Percentiles rank a stretch among this genome's conserved stretches.
These are phyloP conservation scores for Tapirus terrestris DNA, from an alignment of 2,113 vertebrate genomes.

Conservation along the genomic window DNA sequence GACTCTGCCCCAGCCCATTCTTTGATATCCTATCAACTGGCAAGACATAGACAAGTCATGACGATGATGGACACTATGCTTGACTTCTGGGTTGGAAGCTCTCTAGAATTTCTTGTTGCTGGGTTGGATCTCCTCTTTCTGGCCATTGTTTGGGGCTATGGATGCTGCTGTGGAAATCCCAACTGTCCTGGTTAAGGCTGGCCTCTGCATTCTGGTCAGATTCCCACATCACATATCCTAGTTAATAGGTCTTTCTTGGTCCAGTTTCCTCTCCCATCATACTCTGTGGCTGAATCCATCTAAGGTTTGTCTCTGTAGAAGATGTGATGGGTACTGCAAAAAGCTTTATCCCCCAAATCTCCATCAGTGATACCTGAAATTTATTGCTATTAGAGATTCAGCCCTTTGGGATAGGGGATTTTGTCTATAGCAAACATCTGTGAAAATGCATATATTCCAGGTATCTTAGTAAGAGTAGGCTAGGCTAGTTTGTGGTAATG, in stretches of 20 bases:
- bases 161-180: neutral
- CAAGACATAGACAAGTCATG: neutral
- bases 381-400: neutral
- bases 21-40: neutral
- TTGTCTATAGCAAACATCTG: neutral
- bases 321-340: neutral
- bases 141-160: neutral
- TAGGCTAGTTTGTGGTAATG: neutral
- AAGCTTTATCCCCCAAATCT: neutral
- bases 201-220: neutral
- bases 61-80: neutral
- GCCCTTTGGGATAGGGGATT: neutral
- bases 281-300: neutral
- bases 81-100: neutral
- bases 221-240: neutral
- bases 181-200: neutral
- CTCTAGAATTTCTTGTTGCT: conserved; percentile 34
- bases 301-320: conserved; percentile 45
- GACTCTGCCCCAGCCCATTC: neutral
- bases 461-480: neutral
- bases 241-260: conserved; percentile 27
- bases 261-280: neutral
- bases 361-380: neutral
- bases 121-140: neutral
- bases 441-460: conserved; percentile 12